A percentile compares a stretch with the other conserved stretches of the same genome.
phyloP scores from a whole-genome alignment of 2,797 vertebrate species.

The Chelmon rostratus region DNA sequence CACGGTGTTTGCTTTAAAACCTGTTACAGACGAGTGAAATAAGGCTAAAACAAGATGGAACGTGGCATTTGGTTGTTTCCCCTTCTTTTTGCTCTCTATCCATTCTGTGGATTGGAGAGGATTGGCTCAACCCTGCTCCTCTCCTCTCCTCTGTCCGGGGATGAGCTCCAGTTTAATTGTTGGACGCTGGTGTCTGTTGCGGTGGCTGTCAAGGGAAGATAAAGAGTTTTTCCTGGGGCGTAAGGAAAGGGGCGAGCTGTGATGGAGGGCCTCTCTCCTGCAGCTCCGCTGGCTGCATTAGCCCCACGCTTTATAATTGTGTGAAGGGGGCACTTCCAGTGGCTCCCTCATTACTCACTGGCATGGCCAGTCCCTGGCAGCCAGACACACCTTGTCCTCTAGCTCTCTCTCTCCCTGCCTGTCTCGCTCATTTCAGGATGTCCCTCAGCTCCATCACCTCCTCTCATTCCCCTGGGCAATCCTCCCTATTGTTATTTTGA shows the following conservation, averaged over 20 bases:
- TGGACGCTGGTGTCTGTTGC: slow-evolving; percentile 79
- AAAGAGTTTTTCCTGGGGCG: slow-evolving; percentile 86
- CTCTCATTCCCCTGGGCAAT: slow-evolving; percentile 67
- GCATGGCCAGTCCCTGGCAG: slow-evolving; percentile 76
- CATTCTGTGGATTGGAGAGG: slow-evolving; percentile 38
- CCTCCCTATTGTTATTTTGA: slow-evolving; percentile 83
- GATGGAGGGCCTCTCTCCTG: slow-evolving; percentile 84
- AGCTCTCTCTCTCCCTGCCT: slow-evolving; percentile 62
- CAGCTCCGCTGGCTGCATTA: slow-evolving; percentile 85
- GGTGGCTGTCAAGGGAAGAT: slow-evolving; percentile 85
- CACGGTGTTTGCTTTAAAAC: slow-evolving; percentile 58
- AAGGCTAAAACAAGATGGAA: slow-evolving; percentile 49
- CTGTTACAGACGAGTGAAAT: slow-evolving; percentile 20
- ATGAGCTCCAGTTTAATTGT: slow-evolving; percentile 86
- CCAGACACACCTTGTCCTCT: slow-evolving; percentile 81
- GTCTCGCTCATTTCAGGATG: slow-evolving; percentile 66
- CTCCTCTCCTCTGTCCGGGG: slow-evolving; percentile 63
- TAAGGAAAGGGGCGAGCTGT: slow-evolving; percentile 75
- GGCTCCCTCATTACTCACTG: slow-evolving; percentile 86
- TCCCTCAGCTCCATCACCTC: slow-evolving; percentile 70
- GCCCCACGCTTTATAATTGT: slow-evolving; percentile 86
- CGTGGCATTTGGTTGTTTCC: slow-evolving; percentile 43
- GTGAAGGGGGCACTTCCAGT: slow-evolving; percentile 85
- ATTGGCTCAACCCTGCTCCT: slow-evolving; percentile 30
- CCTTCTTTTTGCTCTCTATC: slow-evolving; percentile 13